phyloP scores from a whole-genome alignment of 2,888 invertebrate species.

The Drosophila ezoana region DNA sequence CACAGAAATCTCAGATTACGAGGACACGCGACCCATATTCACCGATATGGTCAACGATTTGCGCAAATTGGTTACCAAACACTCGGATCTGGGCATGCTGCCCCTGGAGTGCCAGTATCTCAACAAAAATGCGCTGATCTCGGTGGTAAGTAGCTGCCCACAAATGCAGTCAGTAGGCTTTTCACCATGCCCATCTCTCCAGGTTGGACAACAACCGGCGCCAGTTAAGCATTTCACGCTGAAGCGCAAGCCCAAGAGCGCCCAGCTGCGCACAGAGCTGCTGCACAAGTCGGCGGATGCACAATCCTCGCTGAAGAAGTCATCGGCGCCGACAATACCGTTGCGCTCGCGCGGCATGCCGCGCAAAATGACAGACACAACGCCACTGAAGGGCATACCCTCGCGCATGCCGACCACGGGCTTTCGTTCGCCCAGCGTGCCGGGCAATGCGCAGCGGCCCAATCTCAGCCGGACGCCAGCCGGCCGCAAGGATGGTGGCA shows the following conservation, averaged over 20 bases:
- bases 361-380: constrained; percentile 98
- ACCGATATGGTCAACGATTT: constrained; percentile 95
- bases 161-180: no score
- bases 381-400: constrained; percentile 96
- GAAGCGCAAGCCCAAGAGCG: constrained; percentile 97
- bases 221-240: constrained; percentile 96
- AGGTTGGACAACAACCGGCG: constrained; percentile 92
- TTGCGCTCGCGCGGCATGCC: constrained; percentile 95
- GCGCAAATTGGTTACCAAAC: constrained; percentile 92
- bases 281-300: constrained; percentile 96
- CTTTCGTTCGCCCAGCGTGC: constrained; percentile 86
- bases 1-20: constrained; percentile 94
- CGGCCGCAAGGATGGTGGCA: constrained; percentile 94
- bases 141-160: constrained; percentile 87
- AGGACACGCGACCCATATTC: constrained; percentile 95
- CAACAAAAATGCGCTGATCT: constrained; percentile 95
- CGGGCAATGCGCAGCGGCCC: constrained; percentile 84
- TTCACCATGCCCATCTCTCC: not conserved
- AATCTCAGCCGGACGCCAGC: constrained; percentile 88
- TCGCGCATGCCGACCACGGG: constrained; percentile 90
- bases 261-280: constrained; percentile 94
- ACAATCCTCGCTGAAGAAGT: constrained; percentile 94
- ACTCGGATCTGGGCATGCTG: constrained; percentile 93
- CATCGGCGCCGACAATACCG: constrained; percentile 94
- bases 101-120: constrained; percentile 98